phyloP scores from a whole-genome alignment of 2,888 invertebrate genomes.

The Eulithis testata region DNA sequence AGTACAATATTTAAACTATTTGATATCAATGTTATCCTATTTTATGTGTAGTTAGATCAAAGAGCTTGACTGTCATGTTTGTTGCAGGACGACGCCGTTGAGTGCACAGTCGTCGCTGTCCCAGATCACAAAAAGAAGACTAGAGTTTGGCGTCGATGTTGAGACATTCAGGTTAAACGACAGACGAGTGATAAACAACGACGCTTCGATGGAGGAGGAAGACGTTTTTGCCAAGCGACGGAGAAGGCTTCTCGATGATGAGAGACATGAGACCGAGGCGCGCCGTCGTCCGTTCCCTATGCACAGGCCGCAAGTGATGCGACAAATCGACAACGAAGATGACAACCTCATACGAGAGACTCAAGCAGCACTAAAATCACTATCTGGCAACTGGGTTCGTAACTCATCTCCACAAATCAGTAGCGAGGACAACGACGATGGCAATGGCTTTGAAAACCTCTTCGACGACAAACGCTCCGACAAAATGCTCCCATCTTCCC shows the following conservation, averaged over 20 bases:
- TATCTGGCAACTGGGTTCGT: constrained; percentile 94
- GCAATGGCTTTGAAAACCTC: constrained; percentile 92
- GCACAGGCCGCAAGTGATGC: constrained; percentile 69
- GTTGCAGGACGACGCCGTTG: constrained; percentile 82
- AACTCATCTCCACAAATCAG: constrained; percentile 87
- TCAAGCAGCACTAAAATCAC: constrained; percentile 92
- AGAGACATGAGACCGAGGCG: constrained; percentile 61
- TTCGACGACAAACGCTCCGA: constrained; percentile 92
- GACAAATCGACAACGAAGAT: constrained; percentile 86
- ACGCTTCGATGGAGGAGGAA: constrained; percentile 79
- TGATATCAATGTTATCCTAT: constrained; percentile 46
- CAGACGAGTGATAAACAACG: constrained; percentile 65
- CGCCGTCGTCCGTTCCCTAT: constrained; percentile 60
- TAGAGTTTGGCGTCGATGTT: constrained; percentile 85
- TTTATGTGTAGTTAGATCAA: constrained; percentile 38
- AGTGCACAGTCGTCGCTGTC: constrained; percentile 85
- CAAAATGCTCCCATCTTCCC: constrained; percentile 87
- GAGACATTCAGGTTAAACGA: constrained; percentile 75
- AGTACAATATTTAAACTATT: constrained; percentile 70
- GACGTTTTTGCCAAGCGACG: constrained; percentile 71
- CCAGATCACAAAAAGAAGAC: constrained; percentile 89
- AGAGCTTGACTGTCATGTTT: constrained; percentile 58
- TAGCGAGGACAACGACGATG: constrained; percentile 89
- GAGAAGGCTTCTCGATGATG: constrained; percentile 79
- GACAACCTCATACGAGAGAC: constrained; percentile 94